Evolutionary conservation across 2,113 vertebrate species (phyloP).

Genomic region (Colistium nudipinnis): DNA sequence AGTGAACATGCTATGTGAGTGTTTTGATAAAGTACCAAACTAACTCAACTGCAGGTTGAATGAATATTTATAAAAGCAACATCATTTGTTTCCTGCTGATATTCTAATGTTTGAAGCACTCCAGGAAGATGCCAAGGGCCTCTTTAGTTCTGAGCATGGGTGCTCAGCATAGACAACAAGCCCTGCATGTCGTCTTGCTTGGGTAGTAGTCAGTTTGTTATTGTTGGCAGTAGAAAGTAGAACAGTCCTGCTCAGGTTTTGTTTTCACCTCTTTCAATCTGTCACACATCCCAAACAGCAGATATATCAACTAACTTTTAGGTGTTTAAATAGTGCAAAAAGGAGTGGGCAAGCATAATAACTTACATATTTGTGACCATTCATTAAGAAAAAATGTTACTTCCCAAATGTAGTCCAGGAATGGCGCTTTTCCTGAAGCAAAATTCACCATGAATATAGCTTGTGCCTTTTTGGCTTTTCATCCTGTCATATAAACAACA

Average conservation of each 20-base stretch:
- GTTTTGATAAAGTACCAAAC: constrained; percentile 8
- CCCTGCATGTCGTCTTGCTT: constrained; percentile 20
- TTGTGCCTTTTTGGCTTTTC: too few relatives aligned
- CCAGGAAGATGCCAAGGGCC: constrained; percentile 37
- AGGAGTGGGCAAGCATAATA: too few relatives aligned
- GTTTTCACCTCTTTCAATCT: too few relatives aligned
- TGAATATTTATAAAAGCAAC: constrained; percentile 50
- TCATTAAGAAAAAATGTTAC: too few relatives aligned
- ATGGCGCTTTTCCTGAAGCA: too few relatives aligned
- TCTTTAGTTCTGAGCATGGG: constrained; percentile 52
- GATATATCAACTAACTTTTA: too few relatives aligned
- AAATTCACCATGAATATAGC: too few relatives aligned
- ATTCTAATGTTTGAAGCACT: constrained; percentile 34
- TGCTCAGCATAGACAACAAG: constrained; percentile 33
- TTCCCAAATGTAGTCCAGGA: too few relatives aligned
- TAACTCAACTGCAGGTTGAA: constrained; percentile 35
- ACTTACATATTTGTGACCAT: too few relatives aligned
- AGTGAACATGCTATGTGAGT: background rate
- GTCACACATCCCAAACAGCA: too few relatives aligned
- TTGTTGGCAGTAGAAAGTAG: background rate
- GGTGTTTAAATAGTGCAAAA: too few relatives aligned
- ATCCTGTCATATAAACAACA: background rate
- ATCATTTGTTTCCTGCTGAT: constrained; percentile 39
- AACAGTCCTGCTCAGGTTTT: too few relatives aligned
- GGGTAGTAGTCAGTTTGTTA: constrained; percentile 11